These are phyloP conservation scores for Trichopria drosophilae DNA, from an alignment of 2,888 invertebrate genomes.

Conservation along the genomic window DNA sequence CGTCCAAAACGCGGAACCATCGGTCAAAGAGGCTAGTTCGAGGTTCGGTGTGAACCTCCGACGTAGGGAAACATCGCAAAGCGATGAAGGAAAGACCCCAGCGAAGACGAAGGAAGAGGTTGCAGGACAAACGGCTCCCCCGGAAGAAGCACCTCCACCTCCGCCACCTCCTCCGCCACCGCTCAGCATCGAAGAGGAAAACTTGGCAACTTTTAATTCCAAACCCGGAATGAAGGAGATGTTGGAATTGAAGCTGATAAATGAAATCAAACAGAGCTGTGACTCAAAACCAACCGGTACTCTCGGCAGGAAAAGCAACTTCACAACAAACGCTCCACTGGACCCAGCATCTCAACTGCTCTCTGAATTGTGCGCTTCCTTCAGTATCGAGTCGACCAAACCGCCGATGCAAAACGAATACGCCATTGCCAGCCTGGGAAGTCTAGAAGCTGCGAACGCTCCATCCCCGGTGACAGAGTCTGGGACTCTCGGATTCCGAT, in stretches of 20 bases:
- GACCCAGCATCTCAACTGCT: constrained; percentile 82
- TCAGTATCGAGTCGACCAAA: constrained; percentile 67
- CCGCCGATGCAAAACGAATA: constrained; percentile 49
- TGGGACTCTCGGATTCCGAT: constrained; percentile 56
- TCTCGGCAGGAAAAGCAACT: constrained; percentile 47
- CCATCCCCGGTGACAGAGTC: constrained; percentile 47
- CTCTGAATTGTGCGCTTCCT: constrained; percentile 81
- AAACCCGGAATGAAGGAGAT: constrained; percentile 77
- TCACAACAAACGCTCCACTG: constrained; percentile 44
- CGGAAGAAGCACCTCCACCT: constrained; percentile 58
- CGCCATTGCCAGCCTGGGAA: constrained; percentile 42
- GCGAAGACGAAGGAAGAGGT: constrained; percentile 52
- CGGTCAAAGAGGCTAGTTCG: constrained; percentile 73
- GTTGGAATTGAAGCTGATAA: constrained; percentile 77
- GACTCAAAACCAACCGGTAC: constrained; percentile 66
- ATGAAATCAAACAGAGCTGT: constrained; percentile 80
- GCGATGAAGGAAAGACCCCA: neutral
- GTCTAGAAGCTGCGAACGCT: constrained; percentile 15
- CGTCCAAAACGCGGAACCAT: constrained; percentile 68
- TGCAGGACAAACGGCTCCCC: constrained; percentile 58
- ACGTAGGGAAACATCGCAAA: constrained; percentile 65
- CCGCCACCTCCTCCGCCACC: constrained; percentile 58
- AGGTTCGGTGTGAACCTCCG: constrained; percentile 72
- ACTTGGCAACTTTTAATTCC: constrained; percentile 52
- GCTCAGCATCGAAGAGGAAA: constrained; percentile 14